phyloP scores from a whole-genome alignment of 2,113 vertebrate genomes.

The Calidris pygmaea region DNA sequence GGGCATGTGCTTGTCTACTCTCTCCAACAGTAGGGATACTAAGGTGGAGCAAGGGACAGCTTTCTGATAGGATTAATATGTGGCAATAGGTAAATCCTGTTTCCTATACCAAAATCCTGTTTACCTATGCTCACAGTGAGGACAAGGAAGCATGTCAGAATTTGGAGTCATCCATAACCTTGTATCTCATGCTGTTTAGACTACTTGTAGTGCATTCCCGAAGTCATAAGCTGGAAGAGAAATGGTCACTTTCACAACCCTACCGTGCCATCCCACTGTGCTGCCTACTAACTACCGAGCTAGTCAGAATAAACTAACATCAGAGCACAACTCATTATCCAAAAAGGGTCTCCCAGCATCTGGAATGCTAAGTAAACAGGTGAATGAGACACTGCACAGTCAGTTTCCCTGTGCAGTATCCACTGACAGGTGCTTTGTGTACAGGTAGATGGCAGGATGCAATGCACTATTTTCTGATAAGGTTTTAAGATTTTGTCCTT shows the following conservation, averaged over 20 bases:
- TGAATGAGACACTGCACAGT: neutral
- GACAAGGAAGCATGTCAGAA: neutral
- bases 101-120: neutral
- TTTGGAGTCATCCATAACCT: neutral
- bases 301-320: neutral
- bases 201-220: neutral
- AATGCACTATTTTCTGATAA: neutral
- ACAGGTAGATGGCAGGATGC: neutral
- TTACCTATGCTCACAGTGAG: neutral
- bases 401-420: neutral
- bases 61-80: neutral
- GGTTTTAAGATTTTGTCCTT: neutral
- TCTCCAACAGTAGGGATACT: neutral
- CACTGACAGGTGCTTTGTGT: neutral
- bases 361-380: neutral
- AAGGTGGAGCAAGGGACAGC: neutral
- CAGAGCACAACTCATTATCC: neutral
- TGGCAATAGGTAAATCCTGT: neutral
- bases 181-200: neutral
- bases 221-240: neutral
- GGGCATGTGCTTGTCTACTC: neutral
- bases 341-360: neutral
- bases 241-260: neutral
- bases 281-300: neutral
- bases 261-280: neutral